phyloP scores from a whole-genome alignment of 2,113 vertebrate genomes.

The Calidris pugnax region DNA sequence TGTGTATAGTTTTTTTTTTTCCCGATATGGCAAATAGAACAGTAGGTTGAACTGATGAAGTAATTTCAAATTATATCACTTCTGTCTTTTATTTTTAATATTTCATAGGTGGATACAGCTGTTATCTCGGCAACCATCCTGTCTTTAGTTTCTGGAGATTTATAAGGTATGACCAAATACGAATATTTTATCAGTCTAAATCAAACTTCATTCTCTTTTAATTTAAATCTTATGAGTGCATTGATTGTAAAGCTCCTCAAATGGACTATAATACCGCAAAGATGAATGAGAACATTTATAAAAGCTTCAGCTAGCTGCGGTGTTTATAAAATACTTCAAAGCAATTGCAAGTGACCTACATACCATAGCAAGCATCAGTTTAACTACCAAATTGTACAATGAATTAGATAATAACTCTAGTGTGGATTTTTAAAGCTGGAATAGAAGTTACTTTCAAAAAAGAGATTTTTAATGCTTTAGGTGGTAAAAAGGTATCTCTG shows the following conservation, averaged over 20 bases:
- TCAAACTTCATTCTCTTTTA: neutral
- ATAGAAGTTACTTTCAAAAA: neutral
- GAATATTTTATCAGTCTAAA: neutral
- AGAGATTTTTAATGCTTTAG: neutral
- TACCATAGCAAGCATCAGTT: neutral
- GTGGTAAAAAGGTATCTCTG: neutral
- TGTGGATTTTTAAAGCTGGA: neutral
- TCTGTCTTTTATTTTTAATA: neutral
- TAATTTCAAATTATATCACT: neutral
- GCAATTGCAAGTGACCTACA: neutral
- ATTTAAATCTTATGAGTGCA: neutral
- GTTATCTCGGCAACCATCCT: fast-evolving
- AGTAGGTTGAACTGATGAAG: neutral
- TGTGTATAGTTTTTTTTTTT: neutral
- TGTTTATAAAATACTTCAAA: neutral
- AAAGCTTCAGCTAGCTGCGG: neutral
- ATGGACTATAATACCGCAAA: neutral
- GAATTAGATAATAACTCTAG: neutral
- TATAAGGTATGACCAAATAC: neutral
- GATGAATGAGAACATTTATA: neutral
- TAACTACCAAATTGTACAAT: neutral
- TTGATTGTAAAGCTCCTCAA: neutral
- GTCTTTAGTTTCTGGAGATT: neutral
- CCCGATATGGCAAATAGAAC: neutral
- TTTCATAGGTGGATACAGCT: neutral